A percentile compares a stretch with the other conserved stretches of the same genome.
These are phyloP conservation scores for Sphyrna mokarran DNA, from an alignment of 2,113 vertebrate species.

Conservation along the genomic window DNA sequence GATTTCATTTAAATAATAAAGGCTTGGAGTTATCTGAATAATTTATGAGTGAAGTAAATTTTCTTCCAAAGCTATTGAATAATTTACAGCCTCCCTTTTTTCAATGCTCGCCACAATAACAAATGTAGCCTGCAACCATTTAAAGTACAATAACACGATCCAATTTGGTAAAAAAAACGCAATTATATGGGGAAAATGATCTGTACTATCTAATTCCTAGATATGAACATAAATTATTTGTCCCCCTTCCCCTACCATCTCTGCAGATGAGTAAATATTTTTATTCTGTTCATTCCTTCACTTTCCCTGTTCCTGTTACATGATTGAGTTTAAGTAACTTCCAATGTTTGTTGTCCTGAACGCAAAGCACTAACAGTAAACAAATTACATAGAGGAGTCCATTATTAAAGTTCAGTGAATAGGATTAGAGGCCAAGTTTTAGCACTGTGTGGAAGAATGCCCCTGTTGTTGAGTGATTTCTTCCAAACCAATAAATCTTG, in stretches of 20 bases:
- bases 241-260: too few species aligned
- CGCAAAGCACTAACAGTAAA: not conserved
- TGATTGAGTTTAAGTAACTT: conserved; percentile 29
- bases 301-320: not conserved
- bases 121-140: not conserved
- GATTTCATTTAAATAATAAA: conserved; percentile 19
- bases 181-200: not conserved
- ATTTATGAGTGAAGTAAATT: conserved; percentile 25
- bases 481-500: conserved; percentile 8
- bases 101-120: not conserved
- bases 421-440: not conserved
- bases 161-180: not conserved
- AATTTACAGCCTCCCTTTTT: not conserved
- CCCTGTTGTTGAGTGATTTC: not conserved
- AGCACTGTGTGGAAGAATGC: not conserved
- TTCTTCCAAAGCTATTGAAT: conserved; percentile 24
- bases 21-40: conserved; percentile 2
- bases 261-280: not conserved
- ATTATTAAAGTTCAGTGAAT: conserved; percentile 24
- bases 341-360: conserved; percentile 14
- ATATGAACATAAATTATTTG: not conserved
- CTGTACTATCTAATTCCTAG: not conserved
- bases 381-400: conserved; percentile 29
- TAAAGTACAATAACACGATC: not conserved
- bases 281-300: not conserved